Evolutionary conservation across 1,140 invertebrate species (phyloP), one percentile per base, ranked within the genome.

Genomic region (Spodoptera litura): DNA sequence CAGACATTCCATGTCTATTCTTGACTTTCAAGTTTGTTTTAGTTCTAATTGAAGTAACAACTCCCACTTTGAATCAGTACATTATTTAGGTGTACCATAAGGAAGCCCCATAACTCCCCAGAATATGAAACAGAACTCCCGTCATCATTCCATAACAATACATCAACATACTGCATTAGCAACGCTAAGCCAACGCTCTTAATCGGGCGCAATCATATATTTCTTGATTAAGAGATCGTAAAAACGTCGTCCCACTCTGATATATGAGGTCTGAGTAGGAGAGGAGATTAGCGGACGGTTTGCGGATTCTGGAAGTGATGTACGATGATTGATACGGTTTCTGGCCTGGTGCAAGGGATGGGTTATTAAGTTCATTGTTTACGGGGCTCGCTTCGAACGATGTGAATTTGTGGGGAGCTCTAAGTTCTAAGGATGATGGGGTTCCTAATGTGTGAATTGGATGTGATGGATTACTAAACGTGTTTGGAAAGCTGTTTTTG

Each of bases 201-300:
- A 93, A 94, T 94, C 90, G 90, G 66, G 84, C 85, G 80, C 89
- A 89, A 93, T 92, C 91, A 85, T 92, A 93, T 93, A 94, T 91
- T 93, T 94, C 91, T 94, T 94, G 92, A 94, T 94, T 94, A 94
- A 94, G 91, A 89, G 90, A 87, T 93, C 93, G 91, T 94, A 94
- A 94, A 94, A 93, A 91, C 88, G 91, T 93, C 93, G 83, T 89
- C 90, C 81, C 83, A 49, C 86, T 91, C 88, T 93, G 90, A 94
- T 85, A 89, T 93, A 94, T 86, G 85, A 72, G 64, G 73, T 64
- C 70, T 79, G 87, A 91, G 87, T 86, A 83, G 87, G 88, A 91
- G 85, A 51, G 73, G 59, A 88, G 87, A 92, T 92, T 91, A 92
- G 85, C 86, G 72, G 80, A 85, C 79, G 87, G 87, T 84, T 89